Evolutionary conservation across 2,888 invertebrate genomes (phyloP).

Genomic region (Chymomyza procnemis): DNA sequence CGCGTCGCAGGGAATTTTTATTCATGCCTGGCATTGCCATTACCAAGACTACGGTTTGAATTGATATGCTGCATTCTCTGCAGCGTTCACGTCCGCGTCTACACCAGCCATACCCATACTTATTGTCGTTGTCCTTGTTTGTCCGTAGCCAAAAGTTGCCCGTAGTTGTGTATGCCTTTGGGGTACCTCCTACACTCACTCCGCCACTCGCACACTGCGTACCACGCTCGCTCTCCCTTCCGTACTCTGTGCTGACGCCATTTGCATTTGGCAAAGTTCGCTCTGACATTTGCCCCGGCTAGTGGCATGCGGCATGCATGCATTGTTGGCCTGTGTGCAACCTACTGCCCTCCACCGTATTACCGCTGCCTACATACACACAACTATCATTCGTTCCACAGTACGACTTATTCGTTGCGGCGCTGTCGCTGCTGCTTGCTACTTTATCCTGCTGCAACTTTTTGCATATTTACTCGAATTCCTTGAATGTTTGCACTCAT

Average conservation of each 20-base stretch:
- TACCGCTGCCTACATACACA: no score
- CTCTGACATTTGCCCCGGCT: neutral
- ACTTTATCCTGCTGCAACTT: neutral
- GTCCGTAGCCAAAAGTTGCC: neutral
- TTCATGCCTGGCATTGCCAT: neutral
- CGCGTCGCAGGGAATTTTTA: neutral
- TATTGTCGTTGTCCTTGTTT: no score
- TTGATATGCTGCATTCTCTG: neutral
- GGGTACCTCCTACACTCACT: no score
- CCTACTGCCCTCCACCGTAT: no score
- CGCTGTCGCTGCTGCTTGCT: neutral
- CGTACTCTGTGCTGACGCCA: neutral
- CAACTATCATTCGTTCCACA: neutral
- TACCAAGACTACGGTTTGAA: neutral
- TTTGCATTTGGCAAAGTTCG: neutral
- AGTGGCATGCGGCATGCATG: neutral
- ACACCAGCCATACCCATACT: no score
- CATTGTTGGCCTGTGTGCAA: neutral
- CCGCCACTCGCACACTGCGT: no score
- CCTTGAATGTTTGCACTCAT: constrained; percentile 2
- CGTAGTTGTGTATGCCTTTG: neutral
- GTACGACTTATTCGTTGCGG: neutral
- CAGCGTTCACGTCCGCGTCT: no score
- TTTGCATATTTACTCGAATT: constrained; percentile 2
- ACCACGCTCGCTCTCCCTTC: no score